A percentile compares a stretch with the other conserved stretches of the same genome.
phyloP scores from a whole-genome alignment of 2,888 invertebrate species.

The Drosophila borealis region DNA sequence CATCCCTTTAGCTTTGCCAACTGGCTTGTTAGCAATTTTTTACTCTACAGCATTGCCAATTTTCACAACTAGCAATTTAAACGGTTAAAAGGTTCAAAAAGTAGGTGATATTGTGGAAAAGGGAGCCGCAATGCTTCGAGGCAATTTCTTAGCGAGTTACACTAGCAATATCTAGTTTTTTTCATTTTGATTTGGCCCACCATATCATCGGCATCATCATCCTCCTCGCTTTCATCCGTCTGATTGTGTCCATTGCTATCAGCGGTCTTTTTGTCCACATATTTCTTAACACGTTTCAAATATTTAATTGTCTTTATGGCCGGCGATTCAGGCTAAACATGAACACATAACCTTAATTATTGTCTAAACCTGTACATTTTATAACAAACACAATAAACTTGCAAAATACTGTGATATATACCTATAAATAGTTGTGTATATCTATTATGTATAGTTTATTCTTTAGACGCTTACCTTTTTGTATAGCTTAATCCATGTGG shows the following conservation, averaged over 20 bases:
- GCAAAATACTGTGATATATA: background rate
- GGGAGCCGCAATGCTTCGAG: background rate
- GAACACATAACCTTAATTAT: constrained; percentile 20
- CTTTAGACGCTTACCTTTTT: constrained; percentile 93
- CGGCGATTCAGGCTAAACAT: constrained; percentile 83
- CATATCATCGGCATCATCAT: constrained; percentile 90
- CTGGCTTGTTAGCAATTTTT: background rate
- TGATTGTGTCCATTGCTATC: constrained; percentile 74
- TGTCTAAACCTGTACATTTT: background rate
- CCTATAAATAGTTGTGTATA: background rate
- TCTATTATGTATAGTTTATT: constrained; percentile 2
- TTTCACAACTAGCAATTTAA: constrained; percentile 4
- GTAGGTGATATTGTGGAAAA: background rate
- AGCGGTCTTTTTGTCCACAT: constrained; percentile 84
- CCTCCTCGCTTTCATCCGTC: constrained; percentile 85
- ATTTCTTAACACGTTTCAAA: constrained; percentile 84
- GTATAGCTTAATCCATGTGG: constrained; percentile 99
- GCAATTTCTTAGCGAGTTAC: background rate
- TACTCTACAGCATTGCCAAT: background rate
- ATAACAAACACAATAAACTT: constrained; percentile 1
- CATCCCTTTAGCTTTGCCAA: too few relatives aligned
- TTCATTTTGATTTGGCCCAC: constrained; percentile 86
- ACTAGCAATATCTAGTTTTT: constrained; percentile 2
- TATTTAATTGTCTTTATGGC: constrained; percentile 85
- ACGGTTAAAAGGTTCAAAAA: background rate